Evolutionary conservation across 2,113 vertebrate genomes (phyloP), one percentile per base, ranked within the genome.

Genomic region (Acrocephalus kingi): DNA sequence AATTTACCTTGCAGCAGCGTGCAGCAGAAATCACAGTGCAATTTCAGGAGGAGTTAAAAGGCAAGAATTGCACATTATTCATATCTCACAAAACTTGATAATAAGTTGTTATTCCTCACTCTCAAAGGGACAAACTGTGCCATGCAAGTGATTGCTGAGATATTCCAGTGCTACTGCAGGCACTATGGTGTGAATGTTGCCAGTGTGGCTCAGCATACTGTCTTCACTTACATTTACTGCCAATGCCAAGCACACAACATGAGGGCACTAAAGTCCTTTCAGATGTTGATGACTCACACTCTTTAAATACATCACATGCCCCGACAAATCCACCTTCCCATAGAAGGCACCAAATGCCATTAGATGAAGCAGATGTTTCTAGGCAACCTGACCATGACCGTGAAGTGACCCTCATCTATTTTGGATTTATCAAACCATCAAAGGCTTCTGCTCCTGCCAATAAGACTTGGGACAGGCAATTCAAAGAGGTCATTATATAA

Each of bases 371-470:
- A 97, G 94, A 92, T 89, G 81, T 89, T 89, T 89, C 89, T 72
- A 78, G 66, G 61, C 69, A 96, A 89, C 89, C 77, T 94, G 77
- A 89, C 48, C 49, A 84, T 41, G 91, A 92, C 89, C 7, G 3
- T 11, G 3, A 90, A 81, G 61, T 92, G 83, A 94, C 83, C 80
- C 76, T 84, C 73, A 89, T 89, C 94, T 96, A 94, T 94, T 97
- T 95, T 78, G 73, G 91, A 84, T 90, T 95, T 92, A 94, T 87
- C 86, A 90, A 94, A 89, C 87, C 95, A 97, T 77, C 86, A 93
- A 67, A 84, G 64, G 52, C 74, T 91, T 41, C 64, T 91, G 77
- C 35, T 93, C 73, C 84, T 95, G 92, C 66, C 90, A 95, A 5
- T 75, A 90, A 94, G 86, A 87, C 30, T 71, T 78, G 64, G 19